Evolutionary conservation across 1,140 invertebrate genomes (phyloP), one percentile per base, ranked within the genome.

Genomic region (Colletes gigas): DNA sequence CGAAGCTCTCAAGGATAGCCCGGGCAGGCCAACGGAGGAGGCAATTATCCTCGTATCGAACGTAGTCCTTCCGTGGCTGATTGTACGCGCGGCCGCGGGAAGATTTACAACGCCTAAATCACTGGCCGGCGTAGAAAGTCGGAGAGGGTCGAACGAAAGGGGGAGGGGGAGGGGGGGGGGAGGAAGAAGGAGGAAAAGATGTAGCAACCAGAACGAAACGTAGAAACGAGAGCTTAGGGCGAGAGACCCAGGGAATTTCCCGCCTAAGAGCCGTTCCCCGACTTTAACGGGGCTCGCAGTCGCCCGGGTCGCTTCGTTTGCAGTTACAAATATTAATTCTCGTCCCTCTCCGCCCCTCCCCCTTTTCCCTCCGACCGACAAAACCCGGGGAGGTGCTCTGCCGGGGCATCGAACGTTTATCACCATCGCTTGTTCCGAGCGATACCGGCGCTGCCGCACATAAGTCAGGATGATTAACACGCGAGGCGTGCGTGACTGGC

Each of bases 381-480:
- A 73, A 74, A 62, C 39, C 50, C 3, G 47, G 57, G n/a, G n/a
- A n/a, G n/a, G 73, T 72, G 83, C 66, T 65, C 57, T 21, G 62
- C 30, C 72, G 19, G 72, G 76, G 83, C 88, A 90, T 91, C 71
- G 74, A 83, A 86, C 86, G 90, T 90, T 91, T 92, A 91, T 91
- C 87, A 90, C 87, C 85, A 88, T 91, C 88, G 88, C 78, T 87
- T 84, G 83, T 88, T 88, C 78, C 82, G 72, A 63, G 78, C 85
- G 78, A 86, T 87, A 75, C 85, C 84, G 68, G 67, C 67, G 57
- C 84, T 84, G 69, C 82, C 81, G 82, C 82, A 90, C 88, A 90
- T 90, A 91, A 91, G 88, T 91, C 88, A 90, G 84, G 82, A 91
- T 89, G 87, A 90, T 92, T 92, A 91, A 91, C 89, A 89, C 88